Base-by-base conservation (phyloP, 2,797 vertebrate genomes). In the Cercopithecus mitis region DNA sequence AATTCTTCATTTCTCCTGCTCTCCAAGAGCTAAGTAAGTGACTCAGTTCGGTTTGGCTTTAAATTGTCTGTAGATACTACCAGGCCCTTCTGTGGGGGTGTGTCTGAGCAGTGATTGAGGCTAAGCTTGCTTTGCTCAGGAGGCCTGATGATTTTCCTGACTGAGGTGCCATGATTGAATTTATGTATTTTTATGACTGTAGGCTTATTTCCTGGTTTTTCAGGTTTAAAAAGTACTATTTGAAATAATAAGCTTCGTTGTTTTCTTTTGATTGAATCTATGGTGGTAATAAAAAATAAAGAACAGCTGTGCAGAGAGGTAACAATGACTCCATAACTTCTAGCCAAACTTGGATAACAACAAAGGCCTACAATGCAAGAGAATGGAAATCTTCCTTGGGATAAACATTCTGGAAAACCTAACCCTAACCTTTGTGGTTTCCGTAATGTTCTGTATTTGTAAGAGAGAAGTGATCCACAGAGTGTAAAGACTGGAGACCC, bases 191-290 rank as follows among this genome's bases (percentile, higher is more conserved):
- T 96, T 97, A 88, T 97, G 75, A 93, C 81, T 92, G 4, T 92
- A 95, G 88, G 43, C 77, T 92, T 97, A 88, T 96, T 98, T 97
- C 95, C 93, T 94, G 84, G 39, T 73, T 97, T 96, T 97, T 94
- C 47, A 85, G 73, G 88, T 80, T 96, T 96, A 92, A 95, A 98
- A 84, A 97, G 61, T 96, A 88, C 87, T 79, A 93, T 94, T 97
- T 58, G 91, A 95, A 97, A 94, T 95, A 93, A 97, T 81, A 96
- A 79, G 89, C 90, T 95, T 94, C 91, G 50, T 93, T 93, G 27
- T 97, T 96, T 36, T 79, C 58, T 90, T 90, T 55, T 97, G 96
- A 97, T 94, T 96, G 57, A 94, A 86, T 97, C 93, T 97, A 52
- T 43, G 55, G 52, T 93, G 70, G 70, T 77, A 80, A 92, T 85